Base-by-base conservation (phyloP, 2,113 vertebrate genomes). In the Anolis sagrei region DNA sequence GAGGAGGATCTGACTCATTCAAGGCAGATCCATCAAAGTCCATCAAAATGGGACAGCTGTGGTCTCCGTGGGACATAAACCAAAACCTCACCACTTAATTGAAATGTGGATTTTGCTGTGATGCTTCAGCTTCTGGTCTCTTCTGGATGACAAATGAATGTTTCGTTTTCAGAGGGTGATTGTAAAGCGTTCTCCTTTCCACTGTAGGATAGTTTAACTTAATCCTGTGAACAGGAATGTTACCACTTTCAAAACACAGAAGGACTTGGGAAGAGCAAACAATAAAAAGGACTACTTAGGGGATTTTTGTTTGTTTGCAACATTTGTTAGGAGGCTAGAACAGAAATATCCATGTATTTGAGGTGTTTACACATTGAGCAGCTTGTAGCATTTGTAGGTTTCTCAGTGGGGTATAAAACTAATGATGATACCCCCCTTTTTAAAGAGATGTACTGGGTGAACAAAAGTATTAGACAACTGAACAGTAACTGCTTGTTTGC, bases 371-470 rank as follows among this genome's bases (percentile, higher is more conserved):
- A 86, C 86, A 91, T 90, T 79, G 86, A 90, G 86, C 86, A 92
- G 88, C 87, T 89, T 85, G 54, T 87, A 78, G 68, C 78, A 1
- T 77, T 92, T 91, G 82, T 93, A 92, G 86, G 89, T 95, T 95
- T 88, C 82, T 95, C 87, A 84, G 91, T 69, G 91, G 86, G 90
- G 4, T 87, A 86, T 89, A 74, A 86, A 83, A 87, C 61, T 27
- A 85, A 92, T 91, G 81, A 84, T 94, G 93, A 94, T 1, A 0
- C 92, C 89, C 88, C 89, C 83, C 94, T 96, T 96, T 93, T 90
- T 89, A 90, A 94, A 90, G 89, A 93, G 86, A 86, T 93, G 78
- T 95, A 85, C 84, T 94, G 86, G 88, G 88, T 88, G 86, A 91
- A 87, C 87, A 89, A 19, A 91, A 86, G 80, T 86, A 85, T 81